phyloP scores from a whole-genome alignment of 2,113 vertebrate genomes.

The Cricetomys ansorgei region DNA sequence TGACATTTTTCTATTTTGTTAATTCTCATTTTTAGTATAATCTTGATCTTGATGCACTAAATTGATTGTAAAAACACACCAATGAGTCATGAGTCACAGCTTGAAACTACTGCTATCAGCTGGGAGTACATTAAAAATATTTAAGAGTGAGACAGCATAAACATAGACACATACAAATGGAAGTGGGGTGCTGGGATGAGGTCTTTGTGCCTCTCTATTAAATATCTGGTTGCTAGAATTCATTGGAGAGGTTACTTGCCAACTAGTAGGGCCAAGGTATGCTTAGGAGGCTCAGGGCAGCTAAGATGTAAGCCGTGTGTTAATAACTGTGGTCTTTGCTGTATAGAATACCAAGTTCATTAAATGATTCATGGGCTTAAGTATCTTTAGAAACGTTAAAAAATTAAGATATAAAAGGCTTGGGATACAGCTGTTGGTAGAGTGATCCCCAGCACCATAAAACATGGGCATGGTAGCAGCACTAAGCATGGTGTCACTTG shows the following conservation, averaged over 20 bases:
- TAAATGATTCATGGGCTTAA: background rate
- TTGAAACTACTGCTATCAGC: background rate
- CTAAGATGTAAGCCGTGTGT: background rate
- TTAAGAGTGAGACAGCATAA: background rate
- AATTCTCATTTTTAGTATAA: background rate
- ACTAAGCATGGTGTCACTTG: background rate
- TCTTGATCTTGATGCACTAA: background rate
- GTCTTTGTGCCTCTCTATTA: background rate
- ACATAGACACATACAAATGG: background rate
- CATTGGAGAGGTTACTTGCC: background rate
- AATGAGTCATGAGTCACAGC: background rate
- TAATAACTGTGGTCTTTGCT: background rate
- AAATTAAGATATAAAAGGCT: background rate
- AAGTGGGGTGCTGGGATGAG: background rate
- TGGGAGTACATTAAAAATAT: background rate
- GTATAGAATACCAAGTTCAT: background rate
- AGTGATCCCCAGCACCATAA: background rate
- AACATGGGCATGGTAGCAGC: background rate
- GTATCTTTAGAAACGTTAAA: background rate
- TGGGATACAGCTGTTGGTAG: background rate
- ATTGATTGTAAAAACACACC: background rate
- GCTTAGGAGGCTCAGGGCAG: background rate
- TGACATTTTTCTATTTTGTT: background rate
- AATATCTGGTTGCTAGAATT: background rate
- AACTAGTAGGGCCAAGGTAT: background rate